These are phyloP conservation scores for Hozukius guyotensis DNA, from an alignment of 2,797 vertebrate species.

Conservation along the genomic window DNA sequence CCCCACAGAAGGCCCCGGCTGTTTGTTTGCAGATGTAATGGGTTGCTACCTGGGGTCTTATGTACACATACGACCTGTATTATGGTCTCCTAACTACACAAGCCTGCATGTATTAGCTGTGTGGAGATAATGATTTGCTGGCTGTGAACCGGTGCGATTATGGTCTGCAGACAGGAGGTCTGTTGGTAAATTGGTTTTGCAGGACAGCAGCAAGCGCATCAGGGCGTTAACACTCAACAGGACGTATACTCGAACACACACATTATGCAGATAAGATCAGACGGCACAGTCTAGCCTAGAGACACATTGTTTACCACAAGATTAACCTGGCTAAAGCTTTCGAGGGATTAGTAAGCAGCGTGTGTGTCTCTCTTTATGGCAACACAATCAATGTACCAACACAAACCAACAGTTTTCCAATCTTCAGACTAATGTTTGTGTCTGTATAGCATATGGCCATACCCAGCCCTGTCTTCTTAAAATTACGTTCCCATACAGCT, in stretches of 20 bases:
- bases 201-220: slow-evolving; percentile 31
- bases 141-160: slow-evolving; percentile 52
- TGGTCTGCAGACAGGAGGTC: slow-evolving; percentile 37
- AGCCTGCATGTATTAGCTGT: slow-evolving; percentile 24
- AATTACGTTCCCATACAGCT: background rate
- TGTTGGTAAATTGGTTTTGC: slow-evolving; percentile 59
- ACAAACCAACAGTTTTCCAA: slow-evolving; percentile 11
- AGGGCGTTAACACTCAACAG: slow-evolving; percentile 7
- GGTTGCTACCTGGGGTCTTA: slow-evolving; percentile 49
- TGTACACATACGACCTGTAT: slow-evolving; percentile 46
- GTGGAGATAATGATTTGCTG: slow-evolving; percentile 45
- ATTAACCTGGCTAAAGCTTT: slow-evolving; percentile 63
- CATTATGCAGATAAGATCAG: slow-evolving; percentile 54
- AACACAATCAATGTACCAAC: slow-evolving; percentile 15
- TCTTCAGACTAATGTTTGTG: slow-evolving; percentile 6
- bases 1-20: slow-evolving; percentile 19
- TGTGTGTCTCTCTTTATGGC: background rate
- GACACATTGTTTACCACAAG: slow-evolving; percentile 59
- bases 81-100: slow-evolving; percentile 44
- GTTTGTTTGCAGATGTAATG: slow-evolving; percentile 66
- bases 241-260: slow-evolving; percentile 17
- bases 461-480: background rate
- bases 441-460: background rate
- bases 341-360: slow-evolving; percentile 42
- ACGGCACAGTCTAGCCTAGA: slow-evolving; percentile 40